Percentiles rank a stretch among this genome's conserved stretches.
Conservation (phyloP, 2,113 vertebrate genomes). For the Tachuris rubrigastra region DNA sequence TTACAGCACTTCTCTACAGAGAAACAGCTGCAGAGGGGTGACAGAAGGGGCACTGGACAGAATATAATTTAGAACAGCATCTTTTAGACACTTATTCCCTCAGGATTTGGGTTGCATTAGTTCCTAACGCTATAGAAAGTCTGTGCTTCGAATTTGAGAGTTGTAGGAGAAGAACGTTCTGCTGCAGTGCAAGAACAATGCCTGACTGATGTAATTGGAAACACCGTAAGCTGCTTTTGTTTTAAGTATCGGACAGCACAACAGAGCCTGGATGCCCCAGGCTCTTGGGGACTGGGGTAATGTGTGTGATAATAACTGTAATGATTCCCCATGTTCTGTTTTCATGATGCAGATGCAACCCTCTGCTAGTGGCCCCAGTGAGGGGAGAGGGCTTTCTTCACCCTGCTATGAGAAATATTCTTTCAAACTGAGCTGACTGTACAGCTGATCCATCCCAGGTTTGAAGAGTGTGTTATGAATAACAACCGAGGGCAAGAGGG, state of each 20-base stretch:
- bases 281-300: neutral
- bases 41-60: neutral
- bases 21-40: neutral
- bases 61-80: neutral
- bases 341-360: neutral
- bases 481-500: neutral
- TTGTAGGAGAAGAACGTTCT: accelerated
- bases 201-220: neutral
- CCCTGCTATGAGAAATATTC: accelerated
- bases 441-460: neutral
- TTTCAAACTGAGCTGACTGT: neutral
- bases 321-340: accelerated
- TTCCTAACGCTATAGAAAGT: accelerated
- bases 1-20: neutral
- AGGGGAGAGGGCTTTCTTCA: neutral
- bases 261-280: neutral
- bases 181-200: neutral
- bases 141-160: neutral
- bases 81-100: neutral
- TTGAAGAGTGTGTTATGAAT: accelerated
- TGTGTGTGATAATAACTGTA: neutral
- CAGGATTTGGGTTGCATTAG: accelerated
- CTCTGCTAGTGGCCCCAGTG: neutral
- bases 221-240: neutral
- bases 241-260: neutral